Percentiles rank a stretch among this genome's conserved stretches.
phyloP scores from a whole-genome alignment of 2,888 invertebrate genomes.

The Thecocarcelia acutangulata region DNA sequence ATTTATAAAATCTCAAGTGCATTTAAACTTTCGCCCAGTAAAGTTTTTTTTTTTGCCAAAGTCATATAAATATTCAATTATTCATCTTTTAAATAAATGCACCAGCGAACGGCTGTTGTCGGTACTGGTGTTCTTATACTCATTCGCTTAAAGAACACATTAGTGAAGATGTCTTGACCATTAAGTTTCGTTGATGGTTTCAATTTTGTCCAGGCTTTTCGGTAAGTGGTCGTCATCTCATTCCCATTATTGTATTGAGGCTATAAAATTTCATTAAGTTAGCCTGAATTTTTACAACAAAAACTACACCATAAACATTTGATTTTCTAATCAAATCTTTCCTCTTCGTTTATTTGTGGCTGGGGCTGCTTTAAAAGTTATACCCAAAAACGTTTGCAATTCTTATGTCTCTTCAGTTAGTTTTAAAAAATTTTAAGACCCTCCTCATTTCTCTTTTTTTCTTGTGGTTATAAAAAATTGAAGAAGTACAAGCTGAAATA shows the following conservation, averaged over 20 bases:
- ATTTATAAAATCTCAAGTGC: background rate
- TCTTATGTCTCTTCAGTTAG: too few species aligned
- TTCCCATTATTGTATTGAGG: slow-evolving; percentile 44
- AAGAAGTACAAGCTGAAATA: slow-evolving; percentile 35
- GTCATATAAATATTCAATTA: slow-evolving; percentile 43
- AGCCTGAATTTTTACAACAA: slow-evolving; percentile 40
- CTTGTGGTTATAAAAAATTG: background rate
- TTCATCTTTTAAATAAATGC: slow-evolving; percentile 33
- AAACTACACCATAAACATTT: slow-evolving; percentile 20
- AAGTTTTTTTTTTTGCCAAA: slow-evolving; percentile 28
- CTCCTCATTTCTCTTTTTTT: too few species aligned
- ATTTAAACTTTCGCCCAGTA: slow-evolving; percentile 53
- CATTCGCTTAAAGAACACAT: slow-evolving; percentile 22
- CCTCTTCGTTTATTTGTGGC: background rate
- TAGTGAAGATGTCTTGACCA: slow-evolving; percentile 49
- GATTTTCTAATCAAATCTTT: slow-evolving; percentile 58
- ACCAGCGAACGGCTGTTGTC: background rate
- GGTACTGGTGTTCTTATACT: slow-evolving; percentile 29
- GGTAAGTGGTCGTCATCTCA: slow-evolving; percentile 9
- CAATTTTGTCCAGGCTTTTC: background rate
- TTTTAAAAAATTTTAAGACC: too few species aligned
- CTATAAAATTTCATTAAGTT: slow-evolving; percentile 59
- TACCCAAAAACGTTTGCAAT: background rate
- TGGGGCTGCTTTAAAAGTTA: background rate
- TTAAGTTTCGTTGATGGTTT: background rate